Evolutionary conservation across 2,888 invertebrate genomes (phyloP), one percentile per base, ranked within the genome.

Genomic region (Blastobasis lacticolella): DNA sequence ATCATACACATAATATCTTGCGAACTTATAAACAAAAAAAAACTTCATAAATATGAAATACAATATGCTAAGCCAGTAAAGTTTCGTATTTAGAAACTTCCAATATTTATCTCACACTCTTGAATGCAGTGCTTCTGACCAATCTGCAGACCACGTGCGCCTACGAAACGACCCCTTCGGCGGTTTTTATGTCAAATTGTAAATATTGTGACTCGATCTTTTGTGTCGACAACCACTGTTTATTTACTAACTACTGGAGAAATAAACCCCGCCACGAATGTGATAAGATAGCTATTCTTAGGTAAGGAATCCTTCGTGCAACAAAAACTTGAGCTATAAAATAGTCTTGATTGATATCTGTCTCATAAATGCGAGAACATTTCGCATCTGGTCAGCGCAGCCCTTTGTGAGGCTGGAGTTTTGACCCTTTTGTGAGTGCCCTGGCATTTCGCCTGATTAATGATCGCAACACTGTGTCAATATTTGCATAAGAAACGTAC

Each of bases 401-500:
- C 9, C n/a, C 42, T 42, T 42, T 42, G 42, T 42, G 42, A 42
- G 10, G 62, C 42, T 9, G 10, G 65, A 69, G 68, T 67, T 66
- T 64, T 62, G 57, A 54, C 60, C 71, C 64, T 72, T 6, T 73
- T 76, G 71, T 71, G 60, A 62, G 65, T 60, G 74, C 78, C 74
- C 67, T 71, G 72, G 66, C 73, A 74, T 76, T 73, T 71, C 62
- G 64, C 62, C 69, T 87, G 88, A 88, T 88, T 87, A 87, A 88
- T 88, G 87, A 81, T 71, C 64, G 71, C 69, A 75, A 80, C 82
- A 81, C 73, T 84, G 80, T 79, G 71, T 81, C 81, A 87, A 87
- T 87, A 88, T 88, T 88, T 86, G 88, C 87, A 88, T 88, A 86
- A 85, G 88, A 88, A 88, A 83, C 73, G 78, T 71, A 70, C 77